Base-by-base conservation (phyloP, 2,888 invertebrate species). In the Celastrina argiolus region DNA sequence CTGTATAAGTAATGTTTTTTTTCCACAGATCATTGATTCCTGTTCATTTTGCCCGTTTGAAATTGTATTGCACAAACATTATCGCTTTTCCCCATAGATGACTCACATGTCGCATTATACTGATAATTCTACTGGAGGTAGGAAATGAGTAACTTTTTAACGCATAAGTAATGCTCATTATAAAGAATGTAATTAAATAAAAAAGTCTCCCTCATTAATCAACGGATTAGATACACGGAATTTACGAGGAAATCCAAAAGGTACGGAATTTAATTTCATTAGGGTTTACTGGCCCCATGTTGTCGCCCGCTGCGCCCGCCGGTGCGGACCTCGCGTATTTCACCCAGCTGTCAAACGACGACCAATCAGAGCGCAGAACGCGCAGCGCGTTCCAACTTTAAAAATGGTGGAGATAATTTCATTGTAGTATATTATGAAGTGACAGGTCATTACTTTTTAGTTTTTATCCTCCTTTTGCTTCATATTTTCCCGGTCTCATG, bases 211-310 rank as follows among this genome's bases (percentile, higher is more conserved):
- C 85, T 88, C 87, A 85, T 89, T 88, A 89, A 88, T 90, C 90
- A 88, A 87, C 80, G 87, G 89, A 90, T 89, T 89, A 88, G 88
- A 89, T 88, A 84, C 81, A 82, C 80, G 77, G 74, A 83, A 84
- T 91, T 91, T 90, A 91, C 86, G 91, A 88, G 83, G 85, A 81
- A 86, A 84, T 83, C 84, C 75, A 84, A 88, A 88, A 89, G 81
- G 88, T 88, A 87, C 83, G 89, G 90, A 91, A 90, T 91, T 90
- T 90, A 90, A 91, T 91, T 90, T 90, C 90, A 88, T 90, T 91
- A 90, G 84, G 84, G 83, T 81, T 87, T 88, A 86, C 84, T 85
- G 86, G 82, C 76, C 79, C 87, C 88, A 88, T 88, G 82, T 86
- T 87, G 88, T 83, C 88, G 84, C 90, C 89, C 88, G 90, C 91